These are phyloP conservation scores for Tapirus indicus DNA, from an alignment of 2,797 vertebrate species.

Conservation along the genomic window DNA sequence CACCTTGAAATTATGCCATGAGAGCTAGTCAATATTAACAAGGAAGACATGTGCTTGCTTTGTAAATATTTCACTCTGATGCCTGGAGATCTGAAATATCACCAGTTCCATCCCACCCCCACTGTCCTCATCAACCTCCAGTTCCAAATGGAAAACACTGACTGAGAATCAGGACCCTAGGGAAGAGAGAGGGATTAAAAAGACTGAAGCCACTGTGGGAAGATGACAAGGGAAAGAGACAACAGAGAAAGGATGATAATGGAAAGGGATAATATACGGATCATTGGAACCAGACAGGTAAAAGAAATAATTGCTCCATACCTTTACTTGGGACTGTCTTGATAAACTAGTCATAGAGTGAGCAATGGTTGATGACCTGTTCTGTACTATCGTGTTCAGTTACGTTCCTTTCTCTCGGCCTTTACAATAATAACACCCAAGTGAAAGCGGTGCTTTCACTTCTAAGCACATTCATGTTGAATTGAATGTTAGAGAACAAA, in stretches of 20 bases:
- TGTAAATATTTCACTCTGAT: not conserved
- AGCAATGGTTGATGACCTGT: not conserved
- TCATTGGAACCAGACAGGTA: not conserved
- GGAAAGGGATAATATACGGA: not conserved
- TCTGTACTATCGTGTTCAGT: not conserved
- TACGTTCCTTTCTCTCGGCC: not conserved
- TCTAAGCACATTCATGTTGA: not conserved
- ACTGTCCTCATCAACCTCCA: not conserved
- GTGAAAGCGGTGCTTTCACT: not conserved
- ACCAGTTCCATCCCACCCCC: not conserved
- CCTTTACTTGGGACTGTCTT: not conserved
- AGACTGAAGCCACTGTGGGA: not conserved
- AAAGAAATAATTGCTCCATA: not conserved
- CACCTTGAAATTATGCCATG: not conserved
- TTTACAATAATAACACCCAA: not conserved
- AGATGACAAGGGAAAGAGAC: not conserved
- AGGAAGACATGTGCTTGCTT: not conserved
- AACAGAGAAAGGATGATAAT: not conserved
- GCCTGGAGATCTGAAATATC: not conserved
- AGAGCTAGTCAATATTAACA: not conserved
- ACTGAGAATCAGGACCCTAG: not conserved
- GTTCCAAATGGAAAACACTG: not conserved
- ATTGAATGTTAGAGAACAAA: not conserved
- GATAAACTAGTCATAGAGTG: not conserved
- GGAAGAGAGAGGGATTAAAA: not conserved